phyloP scores from a whole-genome alignment of 2,888 invertebrate species.

The Microctonus hyperodae region DNA sequence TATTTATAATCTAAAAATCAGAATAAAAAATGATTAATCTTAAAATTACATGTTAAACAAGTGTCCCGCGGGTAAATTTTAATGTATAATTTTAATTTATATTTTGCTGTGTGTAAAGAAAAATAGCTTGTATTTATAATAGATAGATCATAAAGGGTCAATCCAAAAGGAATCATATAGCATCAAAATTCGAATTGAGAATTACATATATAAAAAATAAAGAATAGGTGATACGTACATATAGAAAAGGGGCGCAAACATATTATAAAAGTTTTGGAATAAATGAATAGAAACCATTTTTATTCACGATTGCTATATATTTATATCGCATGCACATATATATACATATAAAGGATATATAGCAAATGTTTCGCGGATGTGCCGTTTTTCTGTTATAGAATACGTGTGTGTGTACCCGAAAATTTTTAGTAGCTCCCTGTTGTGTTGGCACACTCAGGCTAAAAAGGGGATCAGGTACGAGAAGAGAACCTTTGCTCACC shows the following conservation, averaged over 20 bases:
- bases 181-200: neutral
- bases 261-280: neutral
- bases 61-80: neutral
- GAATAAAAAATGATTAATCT: neutral
- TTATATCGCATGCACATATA: neutral
- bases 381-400: conserved; percentile 9
- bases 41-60: neutral
- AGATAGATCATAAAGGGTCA: neutral
- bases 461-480: conserved; percentile 36
- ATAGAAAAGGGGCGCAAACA: conserved; percentile 2
- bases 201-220: neutral
- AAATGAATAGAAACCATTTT: conserved; percentile 21
- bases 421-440: conserved; percentile 21
- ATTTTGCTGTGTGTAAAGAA: neutral
- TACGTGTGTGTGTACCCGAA: conserved; percentile 16
- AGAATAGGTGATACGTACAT: neutral
- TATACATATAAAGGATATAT: neutral
- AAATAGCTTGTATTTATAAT: neutral
- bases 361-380: conserved; percentile 22
- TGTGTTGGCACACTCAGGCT: conserved; percentile 30
- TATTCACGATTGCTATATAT: conserved; percentile 21
- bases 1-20: neutral
- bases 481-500: conserved; percentile 39
- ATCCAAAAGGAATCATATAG: neutral
- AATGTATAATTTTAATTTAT: neutral